Conservation (phyloP, 2,888 invertebrate species). For the Eupithecia dodoneata region DNA sequence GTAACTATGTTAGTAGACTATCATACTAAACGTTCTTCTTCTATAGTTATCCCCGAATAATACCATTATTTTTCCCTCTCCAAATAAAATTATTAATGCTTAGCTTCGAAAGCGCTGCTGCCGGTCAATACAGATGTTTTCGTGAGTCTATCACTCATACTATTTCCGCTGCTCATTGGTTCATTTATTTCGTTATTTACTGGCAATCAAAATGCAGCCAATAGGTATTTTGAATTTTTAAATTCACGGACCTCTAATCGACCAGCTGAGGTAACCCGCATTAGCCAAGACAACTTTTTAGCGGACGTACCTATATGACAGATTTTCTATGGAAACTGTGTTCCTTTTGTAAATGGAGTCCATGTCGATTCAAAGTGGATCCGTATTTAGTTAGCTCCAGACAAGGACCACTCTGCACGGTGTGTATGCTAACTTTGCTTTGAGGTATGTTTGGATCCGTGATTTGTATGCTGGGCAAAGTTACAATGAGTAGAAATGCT, state of each 20-base stretch:
- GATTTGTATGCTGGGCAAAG: conserved; percentile 4
- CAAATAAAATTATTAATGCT: too few species aligned
- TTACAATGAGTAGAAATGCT: not conserved
- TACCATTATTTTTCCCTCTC: too few species aligned
- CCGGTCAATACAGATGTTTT: too few species aligned
- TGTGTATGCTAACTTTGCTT: not conserved
- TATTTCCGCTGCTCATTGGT: too few species aligned
- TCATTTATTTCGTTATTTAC: too few species aligned
- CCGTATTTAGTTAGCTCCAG: not conserved
- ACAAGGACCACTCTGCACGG: not conserved
- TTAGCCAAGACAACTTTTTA: not conserved
- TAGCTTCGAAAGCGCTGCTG: too few species aligned
- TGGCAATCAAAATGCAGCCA: not conserved
- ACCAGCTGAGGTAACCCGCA: not conserved
- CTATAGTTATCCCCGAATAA: too few species aligned
- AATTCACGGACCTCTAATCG: too few species aligned
- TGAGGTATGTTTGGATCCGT: not conserved
- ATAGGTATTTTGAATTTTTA: too few species aligned
- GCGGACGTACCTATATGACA: not conserved
- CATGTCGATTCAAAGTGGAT: not conserved
- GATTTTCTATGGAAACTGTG: not conserved
- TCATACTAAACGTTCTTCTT: too few species aligned
- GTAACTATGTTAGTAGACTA: too few species aligned
- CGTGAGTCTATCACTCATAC: too few species aligned
- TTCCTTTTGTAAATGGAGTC: not conserved